These are phyloP conservation scores for Meiosimyza platycephala DNA, from an alignment of 2,888 invertebrate genomes.

Conservation along the genomic window DNA sequence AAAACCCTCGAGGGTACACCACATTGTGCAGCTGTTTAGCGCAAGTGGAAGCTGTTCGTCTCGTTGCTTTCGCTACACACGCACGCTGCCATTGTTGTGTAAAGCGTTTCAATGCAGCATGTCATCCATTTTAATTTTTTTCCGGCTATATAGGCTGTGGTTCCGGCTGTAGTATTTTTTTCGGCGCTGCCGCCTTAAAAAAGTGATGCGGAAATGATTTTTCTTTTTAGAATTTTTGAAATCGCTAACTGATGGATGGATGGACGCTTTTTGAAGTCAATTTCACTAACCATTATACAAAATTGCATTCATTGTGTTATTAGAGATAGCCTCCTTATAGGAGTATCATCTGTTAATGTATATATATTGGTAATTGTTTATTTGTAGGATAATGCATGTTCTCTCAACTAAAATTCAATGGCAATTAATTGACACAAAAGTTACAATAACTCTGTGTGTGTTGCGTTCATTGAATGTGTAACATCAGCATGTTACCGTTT, in stretches of 20 bases:
- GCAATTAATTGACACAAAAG: background rate
- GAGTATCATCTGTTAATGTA: background rate
- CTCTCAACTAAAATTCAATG: background rate
- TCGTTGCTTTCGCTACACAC: background rate
- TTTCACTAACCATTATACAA: background rate
- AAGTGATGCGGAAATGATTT: conserved; percentile 11
- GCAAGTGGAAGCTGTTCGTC: background rate
- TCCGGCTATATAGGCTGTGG: background rate
- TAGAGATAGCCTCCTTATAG: too few relatives aligned
- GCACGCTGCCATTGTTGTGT: conserved; percentile 13
- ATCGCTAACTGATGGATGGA: conserved; percentile 7
- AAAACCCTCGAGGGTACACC: background rate
- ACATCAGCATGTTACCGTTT: background rate
- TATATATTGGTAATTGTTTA: background rate
- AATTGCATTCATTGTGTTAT: background rate
- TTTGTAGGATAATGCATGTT: background rate
- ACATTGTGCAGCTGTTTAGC: background rate
- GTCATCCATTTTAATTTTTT: conserved; percentile 31
- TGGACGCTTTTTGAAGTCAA: conserved; percentile 12
- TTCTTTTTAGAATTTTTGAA: conserved; percentile 8
- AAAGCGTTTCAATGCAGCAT: background rate
- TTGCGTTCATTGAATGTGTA: background rate
- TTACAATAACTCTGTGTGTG: background rate
- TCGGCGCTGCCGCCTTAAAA: background rate
- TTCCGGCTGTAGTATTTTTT: background rate